Evolutionary conservation across 2,113 vertebrate genomes (phyloP).

Genomic region (Pelecanoides urinatrix): DNA sequence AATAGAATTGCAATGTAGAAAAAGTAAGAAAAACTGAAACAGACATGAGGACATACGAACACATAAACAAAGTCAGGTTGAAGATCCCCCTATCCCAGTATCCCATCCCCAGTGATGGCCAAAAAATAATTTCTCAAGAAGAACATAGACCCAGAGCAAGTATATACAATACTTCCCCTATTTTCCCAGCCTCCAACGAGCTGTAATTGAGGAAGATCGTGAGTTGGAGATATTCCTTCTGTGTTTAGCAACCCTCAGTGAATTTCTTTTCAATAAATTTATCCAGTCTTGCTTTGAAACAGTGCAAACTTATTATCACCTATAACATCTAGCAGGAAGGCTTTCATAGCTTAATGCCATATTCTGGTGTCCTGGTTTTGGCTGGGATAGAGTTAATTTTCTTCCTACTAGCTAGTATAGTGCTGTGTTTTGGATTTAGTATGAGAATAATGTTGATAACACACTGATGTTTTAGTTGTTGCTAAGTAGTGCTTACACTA

Average conservation of each 20-base stretch:
- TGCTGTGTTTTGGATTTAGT: too few relatives aligned
- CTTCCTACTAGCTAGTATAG: too few relatives aligned
- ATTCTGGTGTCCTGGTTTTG: not conserved
- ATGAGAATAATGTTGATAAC: too few relatives aligned
- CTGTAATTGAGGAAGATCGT: not conserved
- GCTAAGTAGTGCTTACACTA: too few relatives aligned
- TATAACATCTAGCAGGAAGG: not conserved
- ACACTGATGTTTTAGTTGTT: too few relatives aligned
- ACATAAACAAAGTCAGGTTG: not conserved
- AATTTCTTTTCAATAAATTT: not conserved
- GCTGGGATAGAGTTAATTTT: too few relatives aligned
- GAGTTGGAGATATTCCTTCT: not conserved
- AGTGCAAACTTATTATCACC: not conserved
- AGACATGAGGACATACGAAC: not conserved
- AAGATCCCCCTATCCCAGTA: fast-evolving
- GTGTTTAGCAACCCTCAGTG: not conserved
- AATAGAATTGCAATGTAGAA: not conserved
- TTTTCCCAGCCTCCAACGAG: not conserved
- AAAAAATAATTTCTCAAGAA: not conserved
- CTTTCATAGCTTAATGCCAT: not conserved
- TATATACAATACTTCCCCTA: not conserved
- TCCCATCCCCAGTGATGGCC: not conserved
- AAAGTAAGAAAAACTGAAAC: not conserved
- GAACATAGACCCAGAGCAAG: not conserved
- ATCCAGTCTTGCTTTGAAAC: not conserved